A percentile compares a stretch with the other conserved stretches of the same genome.
phyloP scores from a whole-genome alignment of 2,888 invertebrate species.

The Cryptophagus acutangulus region DNA sequence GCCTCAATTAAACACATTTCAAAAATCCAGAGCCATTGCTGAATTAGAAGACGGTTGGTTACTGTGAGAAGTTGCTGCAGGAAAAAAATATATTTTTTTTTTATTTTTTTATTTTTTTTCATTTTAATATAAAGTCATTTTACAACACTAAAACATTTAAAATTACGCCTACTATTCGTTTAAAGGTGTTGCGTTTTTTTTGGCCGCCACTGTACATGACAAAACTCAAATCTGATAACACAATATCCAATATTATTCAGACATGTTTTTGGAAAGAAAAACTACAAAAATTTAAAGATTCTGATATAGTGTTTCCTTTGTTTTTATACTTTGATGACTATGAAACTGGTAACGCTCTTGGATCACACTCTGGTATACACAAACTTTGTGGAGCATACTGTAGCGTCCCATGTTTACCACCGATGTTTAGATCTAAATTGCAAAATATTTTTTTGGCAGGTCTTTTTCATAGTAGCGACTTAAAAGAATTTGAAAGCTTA shows the following conservation, averaged over 20 bases:
- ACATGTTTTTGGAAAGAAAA: slow-evolving; percentile 16
- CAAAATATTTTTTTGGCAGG: slow-evolving; percentile 9
- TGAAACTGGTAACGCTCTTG: slow-evolving; percentile 21
- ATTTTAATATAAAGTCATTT: too few species aligned
- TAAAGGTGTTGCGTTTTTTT: too few species aligned
- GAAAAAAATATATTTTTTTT: too few species aligned
- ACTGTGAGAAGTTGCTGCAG: too few species aligned
- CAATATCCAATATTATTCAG: slow-evolving; percentile 17
- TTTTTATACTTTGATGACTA: slow-evolving; percentile 23
- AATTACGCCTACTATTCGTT: too few species aligned
- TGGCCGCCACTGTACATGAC: too few species aligned
- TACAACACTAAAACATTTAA: too few species aligned
- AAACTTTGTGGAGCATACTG: slow-evolving; percentile 19
- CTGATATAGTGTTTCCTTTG: slow-evolving; percentile 16
- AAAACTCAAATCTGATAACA: slow-evolving; percentile 2
- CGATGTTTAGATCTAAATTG: background rate
- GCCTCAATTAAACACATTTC: too few species aligned
- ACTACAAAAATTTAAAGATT: slow-evolving; percentile 1
- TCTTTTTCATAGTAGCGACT: background rate
- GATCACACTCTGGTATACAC: slow-evolving; percentile 16
- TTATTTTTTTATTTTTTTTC: too few species aligned
- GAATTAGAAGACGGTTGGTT: too few species aligned
- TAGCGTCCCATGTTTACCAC: slow-evolving; percentile 11
- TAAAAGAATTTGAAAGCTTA: background rate
- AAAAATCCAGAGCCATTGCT: too few species aligned